phyloP scores from a whole-genome alignment of 2,113 vertebrate species.

The Desmodus rotundus region DNA sequence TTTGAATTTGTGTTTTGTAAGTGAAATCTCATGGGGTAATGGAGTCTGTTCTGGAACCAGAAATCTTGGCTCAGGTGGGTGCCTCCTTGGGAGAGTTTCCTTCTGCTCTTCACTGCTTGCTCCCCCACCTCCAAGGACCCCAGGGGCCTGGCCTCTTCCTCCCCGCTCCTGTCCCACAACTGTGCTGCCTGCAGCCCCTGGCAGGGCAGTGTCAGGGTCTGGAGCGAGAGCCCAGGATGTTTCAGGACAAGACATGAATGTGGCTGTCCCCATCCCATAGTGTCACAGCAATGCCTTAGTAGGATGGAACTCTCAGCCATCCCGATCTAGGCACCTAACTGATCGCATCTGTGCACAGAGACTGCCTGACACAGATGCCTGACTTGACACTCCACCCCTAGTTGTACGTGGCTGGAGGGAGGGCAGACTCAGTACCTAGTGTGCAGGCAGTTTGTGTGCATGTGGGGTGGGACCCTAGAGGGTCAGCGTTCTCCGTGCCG shows the following conservation, averaged over 20 bases:
- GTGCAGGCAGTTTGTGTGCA: not conserved
- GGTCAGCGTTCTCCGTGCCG: not conserved
- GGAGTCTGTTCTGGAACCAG: rapidly evolving
- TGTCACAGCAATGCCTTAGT: not conserved
- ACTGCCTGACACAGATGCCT: not conserved
- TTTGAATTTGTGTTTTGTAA: not conserved
- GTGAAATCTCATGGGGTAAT: not conserved
- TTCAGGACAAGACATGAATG: not conserved
- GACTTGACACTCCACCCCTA: not conserved
- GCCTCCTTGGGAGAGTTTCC: not conserved
- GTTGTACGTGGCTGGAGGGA: not conserved
- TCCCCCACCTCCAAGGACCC: not conserved
- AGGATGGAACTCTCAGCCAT: not conserved
- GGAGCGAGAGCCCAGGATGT: not conserved
- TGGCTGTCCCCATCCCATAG: not conserved
- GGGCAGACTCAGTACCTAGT: no score
- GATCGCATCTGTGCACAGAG: rapidly evolving
- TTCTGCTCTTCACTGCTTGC: not conserved
- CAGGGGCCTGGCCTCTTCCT: not conserved
- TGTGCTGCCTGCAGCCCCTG: not conserved
- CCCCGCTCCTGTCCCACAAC: not conserved
- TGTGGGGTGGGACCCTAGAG: not conserved
- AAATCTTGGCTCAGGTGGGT: not conserved
- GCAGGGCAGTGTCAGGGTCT: not conserved
- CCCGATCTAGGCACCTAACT: rapidly evolving